A percentile compares a stretch with the other conserved stretches of the same genome.
phyloP scores from a whole-genome alignment of 2,797 vertebrate genomes.

The Rhinichthys osculus region DNA sequence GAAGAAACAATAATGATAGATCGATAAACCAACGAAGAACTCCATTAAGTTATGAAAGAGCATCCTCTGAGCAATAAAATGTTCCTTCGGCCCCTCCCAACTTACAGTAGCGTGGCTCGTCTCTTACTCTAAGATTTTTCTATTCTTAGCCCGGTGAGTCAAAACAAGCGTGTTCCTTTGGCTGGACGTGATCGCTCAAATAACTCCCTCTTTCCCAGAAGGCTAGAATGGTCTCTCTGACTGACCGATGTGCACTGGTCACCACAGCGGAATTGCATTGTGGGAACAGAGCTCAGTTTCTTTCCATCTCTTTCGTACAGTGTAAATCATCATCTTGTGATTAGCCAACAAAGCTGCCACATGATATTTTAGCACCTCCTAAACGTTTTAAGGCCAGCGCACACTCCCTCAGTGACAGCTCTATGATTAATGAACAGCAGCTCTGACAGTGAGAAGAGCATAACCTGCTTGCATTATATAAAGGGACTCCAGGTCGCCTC shows the following conservation, averaged over 20 bases:
- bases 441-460: conserved; percentile 35
- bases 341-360: conserved; percentile 36
- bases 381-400: conserved; percentile 3
- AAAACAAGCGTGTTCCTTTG: conserved; percentile 75
- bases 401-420: conserved; percentile 1
- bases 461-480: conserved; percentile 31
- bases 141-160: conserved; percentile 79
- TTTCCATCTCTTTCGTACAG: conserved; percentile 4
- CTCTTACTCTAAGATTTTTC: conserved; percentile 64
- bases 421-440: conserved; percentile 36
- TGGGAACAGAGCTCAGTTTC: conserved; percentile 4
- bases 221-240: conserved; percentile 29
- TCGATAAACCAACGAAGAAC: conserved; percentile 9
- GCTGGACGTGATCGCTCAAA: conserved; percentile 56
- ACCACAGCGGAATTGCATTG: conserved; percentile 14
- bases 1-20: not conserved
- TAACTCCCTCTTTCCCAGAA: conserved; percentile 56
- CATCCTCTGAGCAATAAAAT: conserved; percentile 27
- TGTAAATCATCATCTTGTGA: conserved; percentile 23
- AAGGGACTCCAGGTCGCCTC: conserved; percentile 20
- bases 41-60: conserved; percentile 19
- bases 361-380: conserved; percentile 32
- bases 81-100: conserved; percentile 23
- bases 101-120: conserved; percentile 14
- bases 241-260: conserved; percentile 14